Evolutionary conservation across 2,113 vertebrate species (phyloP), one percentile per base, ranked within the genome.

Genomic region (Urocynchramus pylzowi): DNA sequence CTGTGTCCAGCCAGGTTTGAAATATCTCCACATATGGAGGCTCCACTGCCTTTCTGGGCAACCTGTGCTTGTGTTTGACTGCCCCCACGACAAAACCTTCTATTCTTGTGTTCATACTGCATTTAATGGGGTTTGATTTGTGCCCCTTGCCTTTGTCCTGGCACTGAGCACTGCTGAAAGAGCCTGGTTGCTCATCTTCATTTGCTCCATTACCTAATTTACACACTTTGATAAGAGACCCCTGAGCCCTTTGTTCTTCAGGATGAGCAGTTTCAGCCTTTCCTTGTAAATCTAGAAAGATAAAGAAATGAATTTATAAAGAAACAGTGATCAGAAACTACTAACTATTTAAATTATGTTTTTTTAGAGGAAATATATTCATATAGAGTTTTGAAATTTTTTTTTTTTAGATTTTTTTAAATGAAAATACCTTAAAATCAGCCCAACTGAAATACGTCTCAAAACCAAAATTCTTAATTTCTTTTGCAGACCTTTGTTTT

Each of bases 51-150:
- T 67, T 35, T 60, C 39, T 42, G 35, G 27, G 11, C 3, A 42
- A 65, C 16, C 5, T 16, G 3, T 56, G 84, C 45, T 41, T 73
- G 16, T 60, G 30, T 60, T 80, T 60, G 17, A 50, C 22, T 19
- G 41, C 5, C 3, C 6, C 33, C 23, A 60, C 4, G 42, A 24
- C 7, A 50, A 59, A 80, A n/a, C 0, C 0, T 4, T 17, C 37
- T 50, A 14, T 56, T 68, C 4, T 56, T 56, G 10, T 17, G 2
- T 31, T 81, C n/a, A 10, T 28, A 13, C 7, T 73, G 33, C 6
- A 54, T 64, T 54, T 84, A 11, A 49, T 18, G 30, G 10, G 1
- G 5, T 71, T 76, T 84, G 39, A 59, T 59, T 63, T 41, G 16
- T 75, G 24, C 16, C n/a, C 11, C 23, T 33, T 90, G 56, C 6